Evolutionary conservation across 2,797 vertebrate species (phyloP), one percentile per base, ranked within the genome.

Genomic region (Danio tinwini): DNA sequence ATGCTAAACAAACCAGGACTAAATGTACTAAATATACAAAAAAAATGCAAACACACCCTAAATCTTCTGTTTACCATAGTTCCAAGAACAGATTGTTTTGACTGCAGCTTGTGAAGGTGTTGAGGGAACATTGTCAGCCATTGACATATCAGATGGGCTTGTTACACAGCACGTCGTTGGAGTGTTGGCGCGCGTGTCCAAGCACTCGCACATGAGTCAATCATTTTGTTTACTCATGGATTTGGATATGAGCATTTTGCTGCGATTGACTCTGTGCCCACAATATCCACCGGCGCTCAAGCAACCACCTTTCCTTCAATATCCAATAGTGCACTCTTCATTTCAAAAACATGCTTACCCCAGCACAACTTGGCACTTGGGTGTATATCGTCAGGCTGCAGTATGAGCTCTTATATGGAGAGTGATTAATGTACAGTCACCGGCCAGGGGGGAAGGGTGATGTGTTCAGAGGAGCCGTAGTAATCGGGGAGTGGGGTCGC

Each of bases 341-440:
- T 80, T 80, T 73, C 67, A 69, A 56, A 68, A 85, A 61, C 70
- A 61, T 45, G 49, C 44, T 73, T 71, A 74, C 67, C 42, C 50
- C 72, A 77, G 69, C 64, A 74, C 61, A 81, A 64, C 65, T 69
- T 56, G 58, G 61, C 76, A 70, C 76, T 64, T 59, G 65, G 49
- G 65, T 50, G 70, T 73, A 53, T 78, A 78, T 11, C 21, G 82
- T 39, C 53, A 73, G 50, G 71, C 76, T 40, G 61, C 75, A 21
- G 65, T 58, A 52, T 61, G 67, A 75, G 65, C 37, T 72, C 40
- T 59, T 72, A 50, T 72, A 50, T 19, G 44, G 71, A 63, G 73
- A 76, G 76, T 91, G 89, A 92, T 92, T 87, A 91, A 93, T 91
- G 89, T 84, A 70, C 86, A 76, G 74, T 29, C 73, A 82, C 85